Evolutionary conservation across 2,888 invertebrate genomes (phyloP).

Genomic region (Schizotus pectinicornis): DNA sequence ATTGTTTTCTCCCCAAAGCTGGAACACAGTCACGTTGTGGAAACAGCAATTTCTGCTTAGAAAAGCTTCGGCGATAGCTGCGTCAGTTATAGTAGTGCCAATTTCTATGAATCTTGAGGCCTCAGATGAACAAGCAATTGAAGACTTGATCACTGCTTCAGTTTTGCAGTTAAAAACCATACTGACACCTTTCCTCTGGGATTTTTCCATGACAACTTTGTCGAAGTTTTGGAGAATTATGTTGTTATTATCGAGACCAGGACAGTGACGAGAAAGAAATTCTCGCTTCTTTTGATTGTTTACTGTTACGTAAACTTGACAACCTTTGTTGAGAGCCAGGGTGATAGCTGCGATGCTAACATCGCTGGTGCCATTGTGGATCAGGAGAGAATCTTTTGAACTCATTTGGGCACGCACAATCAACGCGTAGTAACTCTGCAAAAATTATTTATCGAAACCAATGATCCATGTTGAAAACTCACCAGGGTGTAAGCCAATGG

Average conservation of each 20-base stretch:
- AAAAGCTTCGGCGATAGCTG: slow-evolving; percentile 3
- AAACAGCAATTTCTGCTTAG: slow-evolving; percentile 16
- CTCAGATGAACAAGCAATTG: slow-evolving; percentile 49
- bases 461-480: slow-evolving; percentile 36
- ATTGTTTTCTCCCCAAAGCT: slow-evolving; percentile 40
- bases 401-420: slow-evolving; percentile 34
- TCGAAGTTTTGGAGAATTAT: slow-evolving; percentile 65
- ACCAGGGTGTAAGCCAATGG: slow-evolving; percentile 69
- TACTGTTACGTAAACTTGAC: slow-evolving; percentile 87
- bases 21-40: slow-evolving; percentile 43
- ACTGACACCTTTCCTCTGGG: slow-evolving; percentile 66
- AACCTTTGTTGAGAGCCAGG: slow-evolving; percentile 83
- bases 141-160: slow-evolving; percentile 63
- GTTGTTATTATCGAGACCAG: slow-evolving; percentile 73
- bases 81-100: slow-evolving; percentile 49
- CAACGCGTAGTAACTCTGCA: slow-evolving; percentile 42
- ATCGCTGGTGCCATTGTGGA: slow-evolving; percentile 68
- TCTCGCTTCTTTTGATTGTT: slow-evolving; percentile 83
- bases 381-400: slow-evolving; percentile 39
- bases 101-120: slow-evolving; percentile 67
- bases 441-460: slow-evolving; percentile 4
- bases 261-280: slow-evolving; percentile 83
- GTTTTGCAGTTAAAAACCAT: slow-evolving; percentile 68
- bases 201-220: slow-evolving; percentile 61
- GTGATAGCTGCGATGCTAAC: slow-evolving; percentile 94